Conservation (phyloP, 1,140 invertebrate species). For the Nasonia giraulti region DNA sequence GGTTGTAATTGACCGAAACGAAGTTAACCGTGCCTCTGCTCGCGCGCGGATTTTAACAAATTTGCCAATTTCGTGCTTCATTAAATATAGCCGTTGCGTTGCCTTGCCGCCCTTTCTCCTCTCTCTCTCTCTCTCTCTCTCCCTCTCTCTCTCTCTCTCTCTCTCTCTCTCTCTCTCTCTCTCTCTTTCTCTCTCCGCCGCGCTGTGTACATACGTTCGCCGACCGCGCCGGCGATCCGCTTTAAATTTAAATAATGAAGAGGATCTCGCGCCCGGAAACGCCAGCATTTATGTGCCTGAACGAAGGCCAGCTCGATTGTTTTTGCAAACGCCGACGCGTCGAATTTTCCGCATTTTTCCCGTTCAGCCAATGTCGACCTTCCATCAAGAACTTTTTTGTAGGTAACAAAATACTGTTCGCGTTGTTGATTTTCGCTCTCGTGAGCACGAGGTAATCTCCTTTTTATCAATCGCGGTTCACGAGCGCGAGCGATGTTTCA, state of each 20-base stretch:
- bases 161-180: too few relatives aligned
- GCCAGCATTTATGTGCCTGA: background rate
- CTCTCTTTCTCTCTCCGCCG: background rate
- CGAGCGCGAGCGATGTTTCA: background rate
- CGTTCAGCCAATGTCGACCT: background rate
- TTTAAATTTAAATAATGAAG: conserved; percentile 56
- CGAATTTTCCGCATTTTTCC: too few relatives aligned
- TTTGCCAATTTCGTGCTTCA: conserved; percentile 67
- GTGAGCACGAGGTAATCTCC: background rate
- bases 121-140: background rate
- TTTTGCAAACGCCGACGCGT: background rate
- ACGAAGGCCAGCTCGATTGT: background rate
- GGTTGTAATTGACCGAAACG: conserved; percentile 61
- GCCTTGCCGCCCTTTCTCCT: background rate
- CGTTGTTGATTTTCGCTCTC: too few relatives aligned
- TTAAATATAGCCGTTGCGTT: conserved; percentile 58
- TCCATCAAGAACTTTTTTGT: background rate
- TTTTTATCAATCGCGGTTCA: background rate
- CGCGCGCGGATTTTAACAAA: conserved; percentile 63
- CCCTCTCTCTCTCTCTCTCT: too few relatives aligned
- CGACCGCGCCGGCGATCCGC: conserved; percentile 49
- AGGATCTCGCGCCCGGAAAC: background rate
- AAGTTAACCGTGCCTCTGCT: conserved; percentile 50
- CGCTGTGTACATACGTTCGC: conserved; percentile 28
- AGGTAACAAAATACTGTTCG: too few relatives aligned